These are phyloP conservation scores for Trisateles emortualis DNA, from an alignment of 2,888 invertebrate species.

Conservation along the genomic window DNA sequence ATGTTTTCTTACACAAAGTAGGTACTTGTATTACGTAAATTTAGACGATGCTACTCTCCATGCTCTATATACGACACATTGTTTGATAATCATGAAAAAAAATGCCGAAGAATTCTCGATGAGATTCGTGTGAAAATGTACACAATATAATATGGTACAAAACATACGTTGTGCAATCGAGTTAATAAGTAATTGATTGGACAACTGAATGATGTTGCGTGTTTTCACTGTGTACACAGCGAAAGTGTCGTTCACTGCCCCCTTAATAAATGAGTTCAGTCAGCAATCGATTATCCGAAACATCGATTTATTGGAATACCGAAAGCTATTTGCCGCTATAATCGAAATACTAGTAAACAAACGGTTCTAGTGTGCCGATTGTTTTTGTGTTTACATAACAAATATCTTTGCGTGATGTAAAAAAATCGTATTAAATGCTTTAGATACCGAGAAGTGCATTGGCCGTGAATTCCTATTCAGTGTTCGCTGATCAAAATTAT, in stretches of 20 bases:
- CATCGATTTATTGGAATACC: slow-evolving; percentile 21
- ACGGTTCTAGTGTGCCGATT: slow-evolving; percentile 10
- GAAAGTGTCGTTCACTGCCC: slow-evolving; percentile 35
- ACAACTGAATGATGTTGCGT: slow-evolving; percentile 25
- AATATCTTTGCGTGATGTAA: slow-evolving; percentile 9
- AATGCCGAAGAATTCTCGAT: slow-evolving; percentile 36
- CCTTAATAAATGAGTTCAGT: slow-evolving; percentile 4
- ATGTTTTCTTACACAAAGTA: slow-evolving; percentile 19
- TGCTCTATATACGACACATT: slow-evolving; percentile 63
- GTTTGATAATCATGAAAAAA: slow-evolving; percentile 58
- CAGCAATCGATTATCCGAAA: slow-evolving; percentile 6
- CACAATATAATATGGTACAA: slow-evolving; percentile 10
- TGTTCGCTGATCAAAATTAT: background rate
- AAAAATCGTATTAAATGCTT: slow-evolving; percentile 2
- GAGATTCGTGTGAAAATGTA: slow-evolving; percentile 54
- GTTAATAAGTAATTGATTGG: slow-evolving; percentile 12
- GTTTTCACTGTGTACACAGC: slow-evolving; percentile 7
- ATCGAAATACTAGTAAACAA: slow-evolving; percentile 4
- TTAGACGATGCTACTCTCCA: slow-evolving; percentile 50
- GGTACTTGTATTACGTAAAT: slow-evolving; percentile 57
- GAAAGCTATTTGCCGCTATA: slow-evolving; percentile 23
- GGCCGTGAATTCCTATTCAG: background rate
- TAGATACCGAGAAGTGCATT: background rate
- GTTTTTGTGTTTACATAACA: slow-evolving; percentile 25
- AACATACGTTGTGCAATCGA: slow-evolving; percentile 7